Evolutionary conservation across 1,140 invertebrate genomes (phyloP).

Genomic region (Tetramorium parvispinum): DNA sequence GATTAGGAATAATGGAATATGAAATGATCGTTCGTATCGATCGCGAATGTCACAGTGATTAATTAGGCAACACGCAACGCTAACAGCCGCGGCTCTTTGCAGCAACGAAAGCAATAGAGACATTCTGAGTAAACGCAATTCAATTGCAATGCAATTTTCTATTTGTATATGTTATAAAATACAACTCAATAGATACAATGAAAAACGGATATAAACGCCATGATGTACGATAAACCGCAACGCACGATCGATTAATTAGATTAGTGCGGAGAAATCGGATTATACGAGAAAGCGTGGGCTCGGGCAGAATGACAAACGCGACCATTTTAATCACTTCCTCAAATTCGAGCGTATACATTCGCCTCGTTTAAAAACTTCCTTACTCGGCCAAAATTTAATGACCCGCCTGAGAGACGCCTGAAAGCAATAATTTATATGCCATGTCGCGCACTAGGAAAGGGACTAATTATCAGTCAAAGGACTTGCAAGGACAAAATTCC

Average conservation of each 20-base stretch:
- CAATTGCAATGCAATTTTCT: slow-evolving; percentile 17
- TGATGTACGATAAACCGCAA: background rate
- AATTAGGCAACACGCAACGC: background rate
- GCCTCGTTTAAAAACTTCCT: slow-evolving; percentile 23
- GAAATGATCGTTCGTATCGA: background rate
- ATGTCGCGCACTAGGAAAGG: background rate
- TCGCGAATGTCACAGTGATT: background rate
- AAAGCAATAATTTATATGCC: slow-evolving; percentile 1
- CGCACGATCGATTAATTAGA: slow-evolving; percentile 25
- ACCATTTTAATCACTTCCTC: slow-evolving; percentile 19
- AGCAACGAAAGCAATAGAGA: background rate
- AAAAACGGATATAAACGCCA: background rate
- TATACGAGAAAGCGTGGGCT: background rate
- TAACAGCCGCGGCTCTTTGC: background rate
- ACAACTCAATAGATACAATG: background rate
- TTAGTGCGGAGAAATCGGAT: slow-evolving; percentile 17
- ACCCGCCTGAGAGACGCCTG: background rate
- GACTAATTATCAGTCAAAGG: slow-evolving; percentile 32
- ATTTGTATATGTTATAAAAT: background rate
- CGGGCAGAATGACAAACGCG: background rate
- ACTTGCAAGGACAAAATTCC: slow-evolving; percentile 2
- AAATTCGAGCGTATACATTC: slow-evolving; percentile 20
- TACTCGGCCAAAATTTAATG: slow-evolving; percentile 26
- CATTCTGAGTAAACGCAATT: background rate
- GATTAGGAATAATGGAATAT: background rate